Base-by-base conservation (phyloP, 1,140 invertebrate species). In the Caenorhabditis elegans region DNA sequence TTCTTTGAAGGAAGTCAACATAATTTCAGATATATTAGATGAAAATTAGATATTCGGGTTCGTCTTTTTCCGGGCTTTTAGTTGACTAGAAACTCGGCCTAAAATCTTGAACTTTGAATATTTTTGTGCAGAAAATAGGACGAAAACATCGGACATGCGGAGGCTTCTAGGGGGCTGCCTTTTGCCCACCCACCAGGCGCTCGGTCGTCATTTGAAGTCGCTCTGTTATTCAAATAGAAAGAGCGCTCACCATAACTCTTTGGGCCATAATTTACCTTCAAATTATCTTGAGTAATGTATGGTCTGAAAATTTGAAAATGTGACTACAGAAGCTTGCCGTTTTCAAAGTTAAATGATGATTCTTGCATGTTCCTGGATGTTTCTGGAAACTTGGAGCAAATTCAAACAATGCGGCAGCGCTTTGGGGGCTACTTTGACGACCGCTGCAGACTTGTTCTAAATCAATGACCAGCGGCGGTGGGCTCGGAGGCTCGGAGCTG, bases 401-500 rank as follows among this genome's bases (percentile, higher is more conserved):
- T 43, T 1, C 10, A 11, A 11, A 5, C n/a, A 3, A 2, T 43
- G 60, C 60, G 60, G 60, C 34, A 22, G 34, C 34, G 17, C 34
- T 43, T 24, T 1, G 19, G 60, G 60, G 60, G 60, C 22, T 5
- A 34, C 34, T 70, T 43, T 15, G 34, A 39, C 19, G 4, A 13
- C n/a, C 34, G 34, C 60, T 39, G 60, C 60, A 70, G 60, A 70
- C 34, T 70, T 70, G 60, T 34, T 70, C 60, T 70, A 70, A 70
- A 70, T 70, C 60, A 70, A 70, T 70, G 60, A 70, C 60, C 60
- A 70, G 60, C 34, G 31, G 60, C 60, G 39, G 19, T 39, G 60
- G 60, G 60, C 60, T 70, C 34, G 60, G 60, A 70, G 60, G 60
- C 60, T 70, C 60, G 60, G 60, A 70, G 60, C 60, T 70, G 60